Base-by-base conservation (phyloP, 64 coral and sea anemone species). In the Pocillopora damicornis region DNA sequence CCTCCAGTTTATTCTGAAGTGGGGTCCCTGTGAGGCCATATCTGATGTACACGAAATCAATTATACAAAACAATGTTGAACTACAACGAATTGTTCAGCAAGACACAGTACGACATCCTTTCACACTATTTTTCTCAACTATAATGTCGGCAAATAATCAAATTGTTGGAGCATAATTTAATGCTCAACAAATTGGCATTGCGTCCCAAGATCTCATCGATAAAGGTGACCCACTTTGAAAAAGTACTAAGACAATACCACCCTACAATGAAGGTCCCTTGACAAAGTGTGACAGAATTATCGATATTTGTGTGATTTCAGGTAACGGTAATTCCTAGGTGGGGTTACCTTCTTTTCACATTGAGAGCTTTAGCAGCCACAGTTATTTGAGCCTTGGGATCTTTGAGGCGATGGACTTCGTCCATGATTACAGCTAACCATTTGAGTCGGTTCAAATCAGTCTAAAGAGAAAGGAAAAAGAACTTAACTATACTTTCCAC, bases 361-460 rank as follows among this genome's bases (percentile, higher is more conserved):
- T 78, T 88, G 37, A 98, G 88, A 37, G 73, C 81, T 72, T 98
- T 98, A 11, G 96, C 89, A 78, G 96, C 96, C 22, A 83, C 86
- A 36, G 96, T 95, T 58, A 94, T 82, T 58, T 89, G 87, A 6
- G 92, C 89, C 16, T 94, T 92, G 20, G 75, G 79, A 76, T 98
- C 92, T 86, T 98, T 98, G 1, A 98, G 82, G 80, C 83, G 88
- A 76, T 98, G 96, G 35, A 95, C 96, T 92, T 98, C 96, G 51
- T 98, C 96, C 93, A 98, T 94, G 63, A 98, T 92, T 38, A 98
- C 96, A 45, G 96, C 92, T 22, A 92, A 84, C 96, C 96, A 98
- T 35, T 82, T 73, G 20, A 98, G 78, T 76, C 78, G 77, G 79
- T 98, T 92, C 10, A 98, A 78, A 78, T 92, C 86, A 61, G 76